phyloP scores from a whole-genome alignment of 2,888 invertebrate genomes.

The Electrophaes corylata region DNA sequence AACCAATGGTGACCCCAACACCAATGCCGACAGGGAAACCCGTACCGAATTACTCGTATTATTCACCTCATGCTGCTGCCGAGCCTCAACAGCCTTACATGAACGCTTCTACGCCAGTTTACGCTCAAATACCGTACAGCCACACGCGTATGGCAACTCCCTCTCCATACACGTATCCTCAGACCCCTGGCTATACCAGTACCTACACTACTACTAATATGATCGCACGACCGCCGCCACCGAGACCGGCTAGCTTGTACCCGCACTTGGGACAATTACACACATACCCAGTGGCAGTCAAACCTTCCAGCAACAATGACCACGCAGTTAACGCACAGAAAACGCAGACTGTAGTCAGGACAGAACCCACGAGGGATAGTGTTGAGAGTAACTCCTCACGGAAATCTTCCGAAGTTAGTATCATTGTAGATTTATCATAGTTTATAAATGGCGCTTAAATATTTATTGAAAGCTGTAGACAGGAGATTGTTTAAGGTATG shows the following conservation, averaged over 20 bases:
- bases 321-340: neutral
- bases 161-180: conserved; percentile 61
- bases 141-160: conserved; percentile 74
- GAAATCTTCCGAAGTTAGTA: conserved; percentile 68
- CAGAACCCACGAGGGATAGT: conserved; percentile 58
- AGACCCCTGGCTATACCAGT: conserved; percentile 62
- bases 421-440: neutral
- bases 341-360: conserved; percentile 47
- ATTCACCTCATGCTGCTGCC: conserved; percentile 50
- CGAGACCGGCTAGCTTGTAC: conserved; percentile 61
- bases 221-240: conserved; percentile 64
- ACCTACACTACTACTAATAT: conserved; percentile 75
- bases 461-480: neutral
- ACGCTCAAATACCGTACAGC: conserved; percentile 63
- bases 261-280: conserved; percentile 66
- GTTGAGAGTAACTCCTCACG: conserved; percentile 59
- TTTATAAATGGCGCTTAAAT: neutral
- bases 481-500: neutral
- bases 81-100: conserved; percentile 56
- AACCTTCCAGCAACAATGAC: conserved; percentile 33
- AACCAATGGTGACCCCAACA: conserved; percentile 16
- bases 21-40: conserved; percentile 41
- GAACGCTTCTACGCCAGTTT: conserved; percentile 54
- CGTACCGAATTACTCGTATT: conserved; percentile 58
- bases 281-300: conserved; percentile 54